phyloP scores from a whole-genome alignment of 2,797 vertebrate species.

The Rhadinocentrus ornatus region DNA sequence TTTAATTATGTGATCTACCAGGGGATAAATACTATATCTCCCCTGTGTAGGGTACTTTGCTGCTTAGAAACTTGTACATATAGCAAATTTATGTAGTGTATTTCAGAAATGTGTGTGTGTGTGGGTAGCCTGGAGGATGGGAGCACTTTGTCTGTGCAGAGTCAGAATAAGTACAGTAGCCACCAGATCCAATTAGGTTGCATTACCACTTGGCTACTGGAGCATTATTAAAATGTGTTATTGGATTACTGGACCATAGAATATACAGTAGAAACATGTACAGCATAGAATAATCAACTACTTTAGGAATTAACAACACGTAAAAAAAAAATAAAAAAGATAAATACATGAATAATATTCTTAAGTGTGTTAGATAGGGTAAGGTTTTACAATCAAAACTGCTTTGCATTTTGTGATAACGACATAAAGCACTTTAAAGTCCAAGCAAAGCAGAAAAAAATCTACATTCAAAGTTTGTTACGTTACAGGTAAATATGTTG shows the following conservation, averaged over 20 bases:
- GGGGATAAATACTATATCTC: slow-evolving; percentile 18
- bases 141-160: slow-evolving; percentile 32
- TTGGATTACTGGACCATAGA: slow-evolving; percentile 28
- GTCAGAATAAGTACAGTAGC: slow-evolving; percentile 40
- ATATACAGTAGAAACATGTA: slow-evolving; percentile 5
- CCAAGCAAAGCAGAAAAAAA: too few species aligned
- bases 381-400: background rate
- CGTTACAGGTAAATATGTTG: too few species aligned
- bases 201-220: slow-evolving; percentile 40
- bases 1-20: slow-evolving; percentile 20
- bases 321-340: background rate
- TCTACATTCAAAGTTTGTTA: too few species aligned
- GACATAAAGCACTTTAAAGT: background rate
- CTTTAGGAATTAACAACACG: slow-evolving; percentile 9
- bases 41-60: slow-evolving; percentile 21
- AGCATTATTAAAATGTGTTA: slow-evolving; percentile 62
- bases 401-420: slow-evolving; percentile 6
- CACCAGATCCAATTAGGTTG: slow-evolving; percentile 62
- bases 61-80: slow-evolving; percentile 46
- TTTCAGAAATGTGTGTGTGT: slow-evolving; percentile 29
- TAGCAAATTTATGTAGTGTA: slow-evolving; percentile 30
- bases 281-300: slow-evolving; percentile 6
- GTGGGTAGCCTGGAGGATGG: slow-evolving; percentile 44
- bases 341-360: background rate
- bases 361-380: background rate